Evolutionary conservation across 2,797 vertebrate species (phyloP).

Genomic region (Martes flavigula): DNA sequence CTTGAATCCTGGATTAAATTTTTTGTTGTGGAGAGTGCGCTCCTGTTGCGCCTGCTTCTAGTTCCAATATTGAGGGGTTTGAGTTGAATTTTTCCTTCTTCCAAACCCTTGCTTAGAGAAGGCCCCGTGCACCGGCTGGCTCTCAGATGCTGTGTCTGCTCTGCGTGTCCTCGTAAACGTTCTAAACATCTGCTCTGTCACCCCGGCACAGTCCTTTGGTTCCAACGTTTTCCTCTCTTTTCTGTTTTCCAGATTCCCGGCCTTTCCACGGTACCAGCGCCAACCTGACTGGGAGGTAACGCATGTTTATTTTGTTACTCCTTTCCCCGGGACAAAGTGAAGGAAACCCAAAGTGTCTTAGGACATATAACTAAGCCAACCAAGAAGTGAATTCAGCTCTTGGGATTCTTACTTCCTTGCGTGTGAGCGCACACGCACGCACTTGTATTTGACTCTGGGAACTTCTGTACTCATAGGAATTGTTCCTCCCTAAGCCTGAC

Average conservation of each 20-base stretch:
- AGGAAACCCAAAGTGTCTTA: neutral
- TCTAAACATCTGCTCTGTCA: neutral
- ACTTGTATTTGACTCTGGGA: neutral
- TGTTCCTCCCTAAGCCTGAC: neutral
- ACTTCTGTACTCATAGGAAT: neutral
- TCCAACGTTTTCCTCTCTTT: slow-evolving; percentile 64
- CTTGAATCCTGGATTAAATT: neutral
- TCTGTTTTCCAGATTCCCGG: slow-evolving; percentile 87
- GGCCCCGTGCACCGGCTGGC: neutral
- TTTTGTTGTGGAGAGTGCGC: neutral
- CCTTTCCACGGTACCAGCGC: slow-evolving; percentile 84
- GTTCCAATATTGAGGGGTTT: neutral
- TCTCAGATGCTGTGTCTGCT: neutral
- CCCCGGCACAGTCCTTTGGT: neutral
- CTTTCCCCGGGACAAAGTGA: neutral
- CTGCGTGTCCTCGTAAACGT: neutral
- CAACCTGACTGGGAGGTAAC: slow-evolving; percentile 92
- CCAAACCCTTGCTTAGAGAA: neutral
- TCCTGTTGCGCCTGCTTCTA: neutral
- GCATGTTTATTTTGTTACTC: neutral
- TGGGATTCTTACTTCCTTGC: neutral
- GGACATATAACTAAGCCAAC: neutral
- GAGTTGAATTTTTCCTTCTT: neutral
- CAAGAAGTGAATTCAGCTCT: neutral
- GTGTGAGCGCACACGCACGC: neutral